These are phyloP conservation scores for Istiophorus platypterus DNA, from an alignment of 2,113 vertebrate species.

Conservation along the genomic window DNA sequence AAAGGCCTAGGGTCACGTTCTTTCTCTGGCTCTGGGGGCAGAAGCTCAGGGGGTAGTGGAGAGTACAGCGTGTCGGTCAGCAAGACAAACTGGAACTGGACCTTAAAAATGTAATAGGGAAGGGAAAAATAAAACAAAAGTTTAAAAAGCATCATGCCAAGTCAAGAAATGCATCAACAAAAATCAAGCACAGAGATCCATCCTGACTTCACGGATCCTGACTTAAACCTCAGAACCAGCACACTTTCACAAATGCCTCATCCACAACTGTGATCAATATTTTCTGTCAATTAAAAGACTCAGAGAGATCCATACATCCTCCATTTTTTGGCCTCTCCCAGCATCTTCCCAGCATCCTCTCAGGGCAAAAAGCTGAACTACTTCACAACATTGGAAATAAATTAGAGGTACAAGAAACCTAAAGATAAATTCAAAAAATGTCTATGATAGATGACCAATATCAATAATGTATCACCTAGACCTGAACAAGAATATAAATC, in stretches of 20 bases:
- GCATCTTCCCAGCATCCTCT: conserved; percentile 24
- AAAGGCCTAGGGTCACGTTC: conserved; percentile 86
- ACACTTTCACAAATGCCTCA: neutral
- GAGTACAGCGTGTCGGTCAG: conserved; percentile 97
- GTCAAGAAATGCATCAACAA: neutral
- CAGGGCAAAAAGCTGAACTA: conserved; percentile 28
- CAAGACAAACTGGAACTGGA: conserved; percentile 98
- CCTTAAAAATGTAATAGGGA: conserved; percentile 78
- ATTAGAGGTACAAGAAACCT: conserved; percentile 44
- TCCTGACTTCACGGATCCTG: neutral
- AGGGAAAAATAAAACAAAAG: neutral
- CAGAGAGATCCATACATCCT: neutral
- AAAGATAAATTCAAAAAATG: conserved; percentile 45
- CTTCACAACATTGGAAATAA: conserved; percentile 50
- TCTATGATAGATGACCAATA: conserved; percentile 17
- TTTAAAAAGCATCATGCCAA: neutral
- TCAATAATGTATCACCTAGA: conserved; percentile 47
- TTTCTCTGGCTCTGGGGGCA: conserved; percentile 89
- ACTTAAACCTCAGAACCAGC: neutral
- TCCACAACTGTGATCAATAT: neutral
- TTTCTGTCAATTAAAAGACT: neutral
- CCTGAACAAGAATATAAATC: conserved; percentile 60
- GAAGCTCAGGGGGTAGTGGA: conserved; percentile 92
- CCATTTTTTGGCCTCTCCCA: conserved; percentile 22
- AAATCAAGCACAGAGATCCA: neutral